Evolutionary conservation across 2,888 invertebrate genomes (phyloP).

Genomic region (Eupithecia tripunctaria): DNA sequence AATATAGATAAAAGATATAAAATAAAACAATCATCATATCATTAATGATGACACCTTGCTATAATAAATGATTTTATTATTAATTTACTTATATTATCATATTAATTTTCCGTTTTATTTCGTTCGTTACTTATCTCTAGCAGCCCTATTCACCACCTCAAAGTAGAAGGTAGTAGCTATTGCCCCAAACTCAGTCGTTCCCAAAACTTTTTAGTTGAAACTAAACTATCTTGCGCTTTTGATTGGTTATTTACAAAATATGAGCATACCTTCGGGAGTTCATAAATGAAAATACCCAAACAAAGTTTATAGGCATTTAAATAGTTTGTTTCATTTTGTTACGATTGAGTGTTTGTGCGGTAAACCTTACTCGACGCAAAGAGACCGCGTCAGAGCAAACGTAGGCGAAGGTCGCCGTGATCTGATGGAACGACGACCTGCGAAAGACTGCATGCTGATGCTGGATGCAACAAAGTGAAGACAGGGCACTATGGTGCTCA

Average conservation of each 20-base stretch:
- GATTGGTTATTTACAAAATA: background rate
- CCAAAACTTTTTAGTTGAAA: background rate
- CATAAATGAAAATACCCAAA: background rate
- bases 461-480: too few species aligned
- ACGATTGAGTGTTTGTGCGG: background rate
- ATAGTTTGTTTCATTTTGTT: background rate
- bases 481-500: too few species aligned
- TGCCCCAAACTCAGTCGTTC: background rate
- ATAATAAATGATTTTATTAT: too few species aligned
- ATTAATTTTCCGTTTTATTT: too few species aligned
- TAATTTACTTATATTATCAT: too few species aligned
- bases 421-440: too few species aligned
- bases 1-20: too few species aligned
- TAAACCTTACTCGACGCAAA: too few species aligned
- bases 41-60: too few species aligned
- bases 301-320: background rate
- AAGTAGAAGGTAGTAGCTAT: background rate
- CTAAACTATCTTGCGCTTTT: background rate
- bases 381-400: background rate
- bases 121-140: background rate
- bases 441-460: too few species aligned
- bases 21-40: too few species aligned
- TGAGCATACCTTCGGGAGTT: background rate
- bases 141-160: background rate
- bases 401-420: too few species aligned